These are phyloP conservation scores for Drosophila cognata DNA, from an alignment of 2,888 invertebrate species.

Conservation along the genomic window DNA sequence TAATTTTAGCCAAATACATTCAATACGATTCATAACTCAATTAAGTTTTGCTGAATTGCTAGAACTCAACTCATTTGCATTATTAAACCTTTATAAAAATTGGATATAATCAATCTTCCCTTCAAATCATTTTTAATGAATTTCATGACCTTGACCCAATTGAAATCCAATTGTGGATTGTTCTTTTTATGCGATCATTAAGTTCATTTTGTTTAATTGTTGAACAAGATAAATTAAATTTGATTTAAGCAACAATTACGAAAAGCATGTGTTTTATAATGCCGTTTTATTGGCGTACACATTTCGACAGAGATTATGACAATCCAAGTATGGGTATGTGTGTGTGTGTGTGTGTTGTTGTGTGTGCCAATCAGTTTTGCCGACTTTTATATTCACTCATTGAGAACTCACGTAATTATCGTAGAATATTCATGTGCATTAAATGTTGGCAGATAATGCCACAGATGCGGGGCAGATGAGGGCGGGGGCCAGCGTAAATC, in stretches of 20 bases:
- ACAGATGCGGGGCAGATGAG: slow-evolving; percentile 31
- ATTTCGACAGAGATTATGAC: slow-evolving; percentile 64
- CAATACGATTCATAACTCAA: neutral
- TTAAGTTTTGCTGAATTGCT: neutral
- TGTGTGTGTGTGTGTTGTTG: slow-evolving; percentile 37
- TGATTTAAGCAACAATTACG: slow-evolving; percentile 49
- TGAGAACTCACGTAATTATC: slow-evolving; percentile 73
- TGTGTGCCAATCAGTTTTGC: slow-evolving; percentile 75
- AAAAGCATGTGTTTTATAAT: slow-evolving; percentile 31
- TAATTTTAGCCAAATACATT: neutral
- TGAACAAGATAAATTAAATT: slow-evolving; percentile 53
- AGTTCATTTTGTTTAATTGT: slow-evolving; percentile 28
- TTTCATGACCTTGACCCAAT: slow-evolving; percentile 44
- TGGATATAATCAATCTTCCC: neutral
- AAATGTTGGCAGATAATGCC: slow-evolving; percentile 46
- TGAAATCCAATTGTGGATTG: neutral
- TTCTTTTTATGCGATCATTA: slow-evolving; percentile 3
- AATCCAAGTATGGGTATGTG: slow-evolving; percentile 55
- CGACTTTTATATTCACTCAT: slow-evolving; percentile 80
- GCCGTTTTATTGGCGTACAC: slow-evolving; percentile 60
- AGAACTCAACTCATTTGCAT: neutral
- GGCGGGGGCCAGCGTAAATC: slow-evolving; percentile 57
- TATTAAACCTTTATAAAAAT: neutral
- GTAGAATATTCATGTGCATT: slow-evolving; percentile 60
- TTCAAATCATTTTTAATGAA: too few species aligned